A percentile compares a stretch with the other conserved stretches of the same genome.
These are phyloP conservation scores for Lordiphosa andalusiaca DNA, from an alignment of 2,888 invertebrate species.

Conservation along the genomic window DNA sequence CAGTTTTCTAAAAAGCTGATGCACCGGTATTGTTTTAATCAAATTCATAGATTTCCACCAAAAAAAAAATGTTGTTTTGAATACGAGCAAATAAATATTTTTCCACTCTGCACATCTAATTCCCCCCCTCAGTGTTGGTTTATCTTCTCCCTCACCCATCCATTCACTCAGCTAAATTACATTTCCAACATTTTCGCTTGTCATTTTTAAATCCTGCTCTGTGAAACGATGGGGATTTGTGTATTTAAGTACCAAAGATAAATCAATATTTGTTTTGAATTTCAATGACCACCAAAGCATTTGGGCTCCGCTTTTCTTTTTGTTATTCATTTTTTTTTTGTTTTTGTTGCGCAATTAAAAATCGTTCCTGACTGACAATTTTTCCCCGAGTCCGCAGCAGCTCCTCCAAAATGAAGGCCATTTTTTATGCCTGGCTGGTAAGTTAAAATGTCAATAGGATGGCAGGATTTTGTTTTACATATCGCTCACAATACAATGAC, in stretches of 20 bases:
- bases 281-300: conserved; percentile 5
- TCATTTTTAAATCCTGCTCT: conserved; percentile 14
- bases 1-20: no score
- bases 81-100: no score
- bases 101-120: no score
- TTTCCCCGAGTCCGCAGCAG: not conserved
- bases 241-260: conserved; percentile 16
- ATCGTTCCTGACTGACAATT: conserved; percentile 10
- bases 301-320: not conserved
- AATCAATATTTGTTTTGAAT: conserved; percentile 21
- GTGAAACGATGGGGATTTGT: conserved; percentile 7
- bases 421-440: conserved; percentile 10
- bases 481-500: conserved; percentile 28
- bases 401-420: not conserved
- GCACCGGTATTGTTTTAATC: no score
- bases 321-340: not conserved
- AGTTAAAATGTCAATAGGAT: conserved; percentile 44
- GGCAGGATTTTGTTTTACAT: conserved; percentile 25
- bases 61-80: no score
- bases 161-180: conserved; percentile 12
- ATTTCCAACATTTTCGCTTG: conserved; percentile 9
- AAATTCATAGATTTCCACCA: no score
- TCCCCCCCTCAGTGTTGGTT: no score
- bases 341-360: conserved; percentile 15
- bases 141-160: not conserved